Evolutionary conservation across 2,888 invertebrate species (phyloP), one percentile per base, ranked within the genome.

Genomic region (Erannis defoliaria): DNA sequence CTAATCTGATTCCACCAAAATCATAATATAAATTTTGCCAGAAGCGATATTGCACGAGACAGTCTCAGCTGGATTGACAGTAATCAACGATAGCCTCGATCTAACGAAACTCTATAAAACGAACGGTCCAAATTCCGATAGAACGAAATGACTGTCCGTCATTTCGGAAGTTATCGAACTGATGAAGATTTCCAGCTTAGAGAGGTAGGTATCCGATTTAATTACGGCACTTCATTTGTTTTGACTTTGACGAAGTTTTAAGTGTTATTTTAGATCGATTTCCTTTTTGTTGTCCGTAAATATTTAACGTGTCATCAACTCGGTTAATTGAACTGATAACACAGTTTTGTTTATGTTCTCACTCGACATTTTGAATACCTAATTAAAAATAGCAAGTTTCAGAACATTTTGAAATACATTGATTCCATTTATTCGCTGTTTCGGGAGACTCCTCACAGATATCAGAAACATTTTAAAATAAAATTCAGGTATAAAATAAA

Each of bases 81-180:
- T 61, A 65, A 67, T 67, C 67, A 65, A 67, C 45, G 56, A 62
- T 62, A 57, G 62, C 61, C 64, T 54, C 42, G 54, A 56, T 61
- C 45, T 55, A 33, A 40, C 48, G 45, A 61, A 64, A 62, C 53
- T 57, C 56, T 48, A 62, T 62, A 56, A 57, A 62, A 56, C 48
- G 55, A 62, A 53, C 56, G 26, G 62, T 48, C 62, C 38, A 56
- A 63, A 67, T 42, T 55, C 42, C 56, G 38, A 46, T 46, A 16
- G 33, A 51, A 49, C 55, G 29, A 55, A 56, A 51, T 56, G 49
- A 50, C 55, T 26, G 62, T 60, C 62, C 64, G 55, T 57, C 56
- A 66, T 66, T 64, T 62, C 31, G 53, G 42, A 64, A 66, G 49
- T 60, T 68, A 62, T 51, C 33, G 49, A 54, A 42, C 53, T 53